Evolutionary conservation across 2,888 invertebrate genomes (phyloP).

Genomic region (Buathra laborator): DNA sequence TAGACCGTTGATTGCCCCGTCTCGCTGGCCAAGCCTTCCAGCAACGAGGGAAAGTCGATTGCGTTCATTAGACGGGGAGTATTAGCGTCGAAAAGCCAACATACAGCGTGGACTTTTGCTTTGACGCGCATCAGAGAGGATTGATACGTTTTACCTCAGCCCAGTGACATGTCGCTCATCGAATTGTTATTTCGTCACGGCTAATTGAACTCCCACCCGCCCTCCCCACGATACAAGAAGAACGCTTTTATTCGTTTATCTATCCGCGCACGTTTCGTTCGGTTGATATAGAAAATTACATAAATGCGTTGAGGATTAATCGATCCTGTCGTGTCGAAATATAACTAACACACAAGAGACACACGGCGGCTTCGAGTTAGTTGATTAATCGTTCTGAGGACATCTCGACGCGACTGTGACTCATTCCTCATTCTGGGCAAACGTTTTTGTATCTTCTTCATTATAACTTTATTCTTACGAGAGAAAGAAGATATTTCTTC

Average conservation of each 20-base stretch:
- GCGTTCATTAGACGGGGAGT: conserved; percentile 63
- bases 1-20: conserved; percentile 61
- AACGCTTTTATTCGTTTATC: conserved; percentile 28
- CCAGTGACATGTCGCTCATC: conserved; percentile 24
- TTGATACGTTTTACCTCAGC: conserved; percentile 35
- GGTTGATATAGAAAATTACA: conserved; percentile 44
- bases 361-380: conserved; percentile 21
- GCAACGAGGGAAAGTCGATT: conserved; percentile 52
- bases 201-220: conserved; percentile 11
- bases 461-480: neutral
- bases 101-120: conserved; percentile 30
- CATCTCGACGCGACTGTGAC: conserved; percentile 13
- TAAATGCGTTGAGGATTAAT: conserved; percentile 31
- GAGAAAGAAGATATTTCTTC: neutral
- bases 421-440: conserved; percentile 5
- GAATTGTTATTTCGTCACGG: conserved; percentile 24
- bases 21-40: conserved; percentile 8
- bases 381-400: conserved; percentile 54
- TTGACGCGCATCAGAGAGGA: conserved; percentile 40
- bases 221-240: neutral
- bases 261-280: conserved; percentile 8
- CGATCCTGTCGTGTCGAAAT: conserved; percentile 43
- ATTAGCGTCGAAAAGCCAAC: conserved; percentile 54
- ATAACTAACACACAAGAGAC: conserved; percentile 20
- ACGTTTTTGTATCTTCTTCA: neutral